Evolutionary conservation across 2,797 vertebrate species (phyloP), one percentile per base, ranked within the genome.

Genomic region (Acrossocheilus wenchowensis): DNA sequence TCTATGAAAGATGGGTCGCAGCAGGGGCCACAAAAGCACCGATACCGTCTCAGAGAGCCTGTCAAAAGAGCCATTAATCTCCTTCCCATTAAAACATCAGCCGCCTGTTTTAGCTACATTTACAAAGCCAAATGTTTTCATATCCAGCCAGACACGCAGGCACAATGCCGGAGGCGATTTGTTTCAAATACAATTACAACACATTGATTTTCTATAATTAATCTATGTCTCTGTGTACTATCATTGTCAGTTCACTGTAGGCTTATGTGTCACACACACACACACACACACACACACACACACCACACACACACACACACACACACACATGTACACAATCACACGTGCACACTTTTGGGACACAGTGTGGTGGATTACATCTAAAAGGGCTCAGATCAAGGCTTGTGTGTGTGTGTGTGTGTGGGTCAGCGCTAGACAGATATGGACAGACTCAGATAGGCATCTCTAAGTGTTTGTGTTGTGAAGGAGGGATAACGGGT

Each of bases 151-250:
- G 80, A 43, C 85, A 86, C 6, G 34, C 39, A 62, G 84, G 78
- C 82, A 91, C 87, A 75, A 71, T 87, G 89, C 86, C 66, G 64
- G 30, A 87, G 82, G 88, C 84, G 43, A 82, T 87, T 78, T 85
- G 81, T 82, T 83, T 82, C 79, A 94, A 95, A 95, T 92, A 93
- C 95, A 95, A 95, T 96, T 94, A 94, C 93, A 93, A 92, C 89
- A 92, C 93, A 96, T 96, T 93, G 95, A 96, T 96, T 94, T 95
- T 92, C 91, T 92, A 90, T 91, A 92, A 92, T 89, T 93, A 92
- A 92, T 94, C 94, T 94, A 94, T 94, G 92, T 84, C 78, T 94
- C 92, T 91, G 92, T 92, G 93, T 94, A 92, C 94, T 95, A 95
- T 95, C 95, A 94, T 92, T 90, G 92, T 92, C 91, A 91, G 93